Evolutionary conservation across 2,797 vertebrate genomes (phyloP), one percentile per base, ranked within the genome.

Genomic region (Hylomyscus alleni): DNA sequence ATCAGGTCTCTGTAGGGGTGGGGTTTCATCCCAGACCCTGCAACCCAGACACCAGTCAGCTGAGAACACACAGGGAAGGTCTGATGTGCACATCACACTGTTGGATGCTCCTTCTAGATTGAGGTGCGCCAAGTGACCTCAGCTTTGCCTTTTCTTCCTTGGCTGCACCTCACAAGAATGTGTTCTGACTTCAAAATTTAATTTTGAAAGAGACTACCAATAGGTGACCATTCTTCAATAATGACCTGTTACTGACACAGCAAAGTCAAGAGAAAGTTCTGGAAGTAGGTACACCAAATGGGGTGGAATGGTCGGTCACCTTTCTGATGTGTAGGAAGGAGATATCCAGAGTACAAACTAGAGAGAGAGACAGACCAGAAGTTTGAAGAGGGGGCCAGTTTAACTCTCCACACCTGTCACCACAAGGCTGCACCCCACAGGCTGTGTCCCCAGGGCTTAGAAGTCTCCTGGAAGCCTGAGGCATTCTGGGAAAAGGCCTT

Each of bases 381-480:
- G 22, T 52, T 80, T 56, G 22, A 14, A 47, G 37, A 56, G 24
- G 34, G 22, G 26, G 12, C 6, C 69, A 5, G 37, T n/a, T 67
- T 40, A 5, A 26, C 76, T 20, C 1, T 3, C 24, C 3, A 40
- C 12, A n/a, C 81, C 77, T 20, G 12, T 26, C 34, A 4, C 7
- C 3, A 8, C 65, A 12, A 1, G 2, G 13, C 4, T 6, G 17
- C 7, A 20, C 4, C 54, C 62, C 52, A 7, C 56, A 44, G 52
- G 81, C 62, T 56, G 56, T 76, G 67, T 67, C 90, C 60, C 76
- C n/a, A 31, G 76, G 31, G 26, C 90, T 91, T 5, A 60, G 60
- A 85, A 90, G 96, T 95, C 95, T 96, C 93, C 95, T 54, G 44
- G 65, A 96, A 93, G 76, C 40, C 67, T 5, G 72, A 93, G 44